A percentile compares a stretch with the other conserved stretches of the same genome.
phyloP scores from a whole-genome alignment of 2,113 vertebrate species.

The Mus musculus region GRCm39 chr4:130649001-130649500 shows the following conservation, averaged over 20 bases:
- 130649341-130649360: not conserved
- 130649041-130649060: not conserved
- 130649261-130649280: not conserved
- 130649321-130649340: not conserved
- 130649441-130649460: rapidly evolving
- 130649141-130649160: not conserved
- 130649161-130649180: not conserved
- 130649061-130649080: not conserved
- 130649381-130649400: not conserved
- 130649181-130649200: rapidly evolving
- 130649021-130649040: not conserved
- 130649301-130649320: not conserved
- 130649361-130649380: too few species aligned
- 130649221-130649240: not conserved
- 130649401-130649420: rapidly evolving
- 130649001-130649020: not conserved
- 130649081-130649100: not conserved
- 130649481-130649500: rapidly evolving
- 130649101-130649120: too few species aligned
- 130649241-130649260: not conserved
- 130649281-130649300: not conserved
- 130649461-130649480: rapidly evolving
- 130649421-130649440: rapidly evolving
- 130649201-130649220: not conserved
- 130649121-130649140: not conserved